Base-by-base conservation (phyloP, 2,797 vertebrate species). In the Lagocephalus sceleratus region DNA sequence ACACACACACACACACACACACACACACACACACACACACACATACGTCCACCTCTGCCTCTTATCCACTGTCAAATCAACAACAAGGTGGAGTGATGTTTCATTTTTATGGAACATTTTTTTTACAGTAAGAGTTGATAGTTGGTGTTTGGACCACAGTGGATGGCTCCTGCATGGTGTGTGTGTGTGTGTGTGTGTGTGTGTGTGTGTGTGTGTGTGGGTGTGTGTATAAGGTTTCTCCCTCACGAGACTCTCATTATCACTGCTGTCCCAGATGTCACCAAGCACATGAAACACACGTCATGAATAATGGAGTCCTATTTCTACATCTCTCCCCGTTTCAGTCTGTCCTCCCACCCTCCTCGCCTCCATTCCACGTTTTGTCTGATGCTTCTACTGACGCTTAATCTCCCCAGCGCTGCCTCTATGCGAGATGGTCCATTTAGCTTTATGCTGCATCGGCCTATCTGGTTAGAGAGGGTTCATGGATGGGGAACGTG, bases 201-300 rank as follows among this genome's bases (percentile, higher is more conserved):
- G 51, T 51, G 49, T 47, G 60, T 64, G 17, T 51, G 73, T 64
- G 66, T 77, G 49, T 57, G 43, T 72, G 68, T 73, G 59, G 70
- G 69, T 73, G 62, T 70, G 54, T 74, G 49, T 71, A 38, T 71
- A 73, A 53, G 71, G 56, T 73, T 80, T 66, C 54, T 70, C 64
- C 77, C 81, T 83, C 79, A 60, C 46, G 84, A 79, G 86, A 88
- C 86, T 88, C 87, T 89, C 89, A 92, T 92, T 92, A 91, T 89
- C 85, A 85, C 84, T 87, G 87, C 86, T 88, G 88, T 85, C 88
- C 86, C 89, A 90, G 88, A 91, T 89, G 91, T 91, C 89, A 90
- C 84, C 85, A 75, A 83, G 82, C 84, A 90, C 89, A 90, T 89
- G 88, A 88, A 88, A 89, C 85, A 87, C 85, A 85, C 81, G 75